Evolutionary conservation across 2,888 invertebrate species (phyloP).

Genomic region (Drosophila flavopinicola): DNA sequence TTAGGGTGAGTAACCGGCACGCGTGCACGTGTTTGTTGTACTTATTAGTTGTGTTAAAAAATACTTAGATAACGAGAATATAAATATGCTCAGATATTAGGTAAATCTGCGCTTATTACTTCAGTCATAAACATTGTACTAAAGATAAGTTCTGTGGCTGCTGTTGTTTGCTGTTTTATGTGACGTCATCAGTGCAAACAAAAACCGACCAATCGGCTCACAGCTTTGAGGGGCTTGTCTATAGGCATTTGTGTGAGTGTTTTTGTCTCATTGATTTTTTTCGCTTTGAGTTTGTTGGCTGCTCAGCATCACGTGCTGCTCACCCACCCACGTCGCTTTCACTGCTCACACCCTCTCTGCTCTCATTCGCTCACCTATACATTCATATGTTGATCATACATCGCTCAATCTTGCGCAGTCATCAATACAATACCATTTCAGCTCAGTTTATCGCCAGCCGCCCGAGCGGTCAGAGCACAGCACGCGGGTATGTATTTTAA

Average conservation of each 20-base stretch:
- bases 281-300: slow-evolving; percentile 8
- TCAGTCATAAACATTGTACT: slow-evolving; percentile 11
- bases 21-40: slow-evolving; percentile 27
- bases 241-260: slow-evolving; percentile 1
- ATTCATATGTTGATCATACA: slow-evolving; percentile 25
- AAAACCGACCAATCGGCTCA: slow-evolving; percentile 50
- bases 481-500: slow-evolving; percentile 27
- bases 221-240: slow-evolving; percentile 65
- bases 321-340: slow-evolving; percentile 15
- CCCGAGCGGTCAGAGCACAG: slow-evolving; percentile 23
- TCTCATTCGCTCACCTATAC: slow-evolving; percentile 18
- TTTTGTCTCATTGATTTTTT: slow-evolving; percentile 36
- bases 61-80: background rate
- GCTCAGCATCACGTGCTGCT: slow-evolving; percentile 43
- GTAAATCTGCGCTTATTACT: slow-evolving; percentile 10
- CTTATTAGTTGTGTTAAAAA: slow-evolving; percentile 9
- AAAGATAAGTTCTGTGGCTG: slow-evolving; percentile 15
- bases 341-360: slow-evolving; percentile 6
- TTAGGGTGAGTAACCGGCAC: slow-evolving; percentile 23
- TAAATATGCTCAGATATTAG: slow-evolving; percentile 3
- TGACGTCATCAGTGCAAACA: slow-evolving; percentile 53
- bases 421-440: slow-evolving; percentile 22
- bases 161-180: slow-evolving; percentile 6
- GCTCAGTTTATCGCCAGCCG: slow-evolving; percentile 54
- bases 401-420: slow-evolving; percentile 16